phyloP scores from a whole-genome alignment of 2,797 vertebrate genomes.

The Enteromius fasciolatus region DNA sequence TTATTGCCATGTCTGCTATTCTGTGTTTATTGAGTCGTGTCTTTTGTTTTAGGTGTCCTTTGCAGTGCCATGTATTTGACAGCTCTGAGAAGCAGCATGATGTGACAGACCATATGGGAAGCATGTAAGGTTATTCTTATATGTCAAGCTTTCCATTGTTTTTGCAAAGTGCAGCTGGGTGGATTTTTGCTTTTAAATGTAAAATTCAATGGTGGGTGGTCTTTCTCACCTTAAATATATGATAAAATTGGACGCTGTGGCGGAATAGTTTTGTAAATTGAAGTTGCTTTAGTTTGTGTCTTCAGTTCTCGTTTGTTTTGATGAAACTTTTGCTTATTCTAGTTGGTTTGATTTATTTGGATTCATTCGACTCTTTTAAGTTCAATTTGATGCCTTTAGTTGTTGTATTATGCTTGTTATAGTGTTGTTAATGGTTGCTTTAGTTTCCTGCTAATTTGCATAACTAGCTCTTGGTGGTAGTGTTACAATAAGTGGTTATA shows the following conservation, averaged over 20 bases:
- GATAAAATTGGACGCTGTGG: not conserved
- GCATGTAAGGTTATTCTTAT: constrained; percentile 3
- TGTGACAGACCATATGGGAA: constrained; percentile 16
- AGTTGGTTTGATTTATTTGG: not conserved
- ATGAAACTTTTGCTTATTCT: not conserved
- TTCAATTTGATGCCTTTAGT: not conserved
- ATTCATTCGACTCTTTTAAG: not conserved
- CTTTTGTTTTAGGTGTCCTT: constrained; percentile 23
- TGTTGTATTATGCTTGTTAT: not conserved
- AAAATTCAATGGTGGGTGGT: not conserved
- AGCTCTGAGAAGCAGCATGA: not conserved
- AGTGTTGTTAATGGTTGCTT: not conserved
- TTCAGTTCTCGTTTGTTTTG: not conserved
- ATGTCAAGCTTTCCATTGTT: not conserved
- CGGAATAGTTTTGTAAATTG: not conserved
- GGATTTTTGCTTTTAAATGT: not conserved
- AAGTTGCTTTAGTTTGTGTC: not conserved
- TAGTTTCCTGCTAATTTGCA: not conserved
- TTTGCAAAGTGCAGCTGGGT: not conserved
- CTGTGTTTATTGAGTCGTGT: constrained; percentile 3
- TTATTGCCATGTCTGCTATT: not conserved
- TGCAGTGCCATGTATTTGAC: not conserved
- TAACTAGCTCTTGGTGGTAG: not conserved
- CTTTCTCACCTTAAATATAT: not conserved
- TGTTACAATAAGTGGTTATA: not conserved